Evolutionary conservation across 2,888 invertebrate species (phyloP).

Genomic region (Piscicola geometra): DNA sequence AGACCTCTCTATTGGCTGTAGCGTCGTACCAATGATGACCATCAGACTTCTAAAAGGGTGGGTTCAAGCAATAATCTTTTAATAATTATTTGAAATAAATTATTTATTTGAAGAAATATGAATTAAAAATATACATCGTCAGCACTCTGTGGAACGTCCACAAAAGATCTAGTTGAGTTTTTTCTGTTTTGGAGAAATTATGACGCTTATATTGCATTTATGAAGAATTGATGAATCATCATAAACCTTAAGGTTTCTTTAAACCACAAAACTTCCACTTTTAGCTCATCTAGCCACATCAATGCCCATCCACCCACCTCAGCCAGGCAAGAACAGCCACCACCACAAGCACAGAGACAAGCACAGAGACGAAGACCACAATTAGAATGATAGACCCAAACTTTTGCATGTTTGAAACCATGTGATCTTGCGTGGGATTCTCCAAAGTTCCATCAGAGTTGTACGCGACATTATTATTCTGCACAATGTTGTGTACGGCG

Average conservation of each 20-base stretch:
- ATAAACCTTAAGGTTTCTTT: too few relatives aligned
- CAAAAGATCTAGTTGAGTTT: too few relatives aligned
- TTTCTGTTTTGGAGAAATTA: too few relatives aligned
- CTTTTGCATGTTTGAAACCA: not conserved
- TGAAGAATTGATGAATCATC: too few relatives aligned
- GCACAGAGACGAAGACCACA: constrained; percentile 16
- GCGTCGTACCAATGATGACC: constrained; percentile 5
- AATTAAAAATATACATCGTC: too few relatives aligned
- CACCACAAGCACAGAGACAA: constrained; percentile 13
- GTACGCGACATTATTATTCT: not conserved
- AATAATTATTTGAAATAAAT: too few relatives aligned
- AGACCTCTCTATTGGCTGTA: not conserved
- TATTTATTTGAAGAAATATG: too few relatives aligned
- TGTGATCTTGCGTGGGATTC: not conserved
- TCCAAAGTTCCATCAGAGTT: not conserved
- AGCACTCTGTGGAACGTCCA: too few relatives aligned
- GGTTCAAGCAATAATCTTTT: too few relatives aligned
- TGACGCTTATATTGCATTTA: too few relatives aligned
- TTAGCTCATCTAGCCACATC: not conserved
- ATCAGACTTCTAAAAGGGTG: too few relatives aligned
- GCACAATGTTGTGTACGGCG: not conserved
- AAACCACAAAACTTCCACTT: too few relatives aligned
- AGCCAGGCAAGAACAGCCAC: constrained; percentile 16
- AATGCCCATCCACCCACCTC: not conserved
- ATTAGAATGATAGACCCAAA: not conserved